phyloP scores from a whole-genome alignment of 2,797 vertebrate genomes.

The Trachops cirrhosus region DNA sequence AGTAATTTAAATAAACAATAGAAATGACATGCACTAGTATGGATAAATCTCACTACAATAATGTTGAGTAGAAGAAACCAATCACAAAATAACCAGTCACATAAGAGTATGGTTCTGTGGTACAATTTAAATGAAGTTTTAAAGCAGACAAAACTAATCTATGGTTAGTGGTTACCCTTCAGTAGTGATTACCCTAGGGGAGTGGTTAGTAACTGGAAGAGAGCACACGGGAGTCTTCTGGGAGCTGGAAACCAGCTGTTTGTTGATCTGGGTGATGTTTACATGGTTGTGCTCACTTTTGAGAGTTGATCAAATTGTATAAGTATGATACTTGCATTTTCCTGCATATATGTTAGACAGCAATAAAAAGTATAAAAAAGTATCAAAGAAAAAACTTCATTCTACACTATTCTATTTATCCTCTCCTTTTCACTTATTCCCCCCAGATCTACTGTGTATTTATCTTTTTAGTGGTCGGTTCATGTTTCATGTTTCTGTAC shows the following conservation, averaged over 20 bases:
- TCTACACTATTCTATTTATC: not conserved
- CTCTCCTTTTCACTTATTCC: not conserved
- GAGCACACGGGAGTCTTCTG: not conserved
- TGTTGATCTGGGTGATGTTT: not conserved
- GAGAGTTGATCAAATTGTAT: not conserved
- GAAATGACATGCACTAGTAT: not conserved
- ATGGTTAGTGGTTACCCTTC: not conserved
- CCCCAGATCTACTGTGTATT: not conserved
- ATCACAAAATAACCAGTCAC: not conserved
- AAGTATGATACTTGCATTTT: not conserved
- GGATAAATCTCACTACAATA: not conserved
- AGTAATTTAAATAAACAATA: conserved; percentile 6
- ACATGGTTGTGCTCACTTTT: not conserved
- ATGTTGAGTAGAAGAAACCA: not conserved
- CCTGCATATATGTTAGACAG: not conserved
- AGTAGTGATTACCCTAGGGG: not conserved
- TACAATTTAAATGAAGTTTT: conserved; percentile 13
- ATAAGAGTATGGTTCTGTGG: not conserved
- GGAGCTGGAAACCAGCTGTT: not conserved
- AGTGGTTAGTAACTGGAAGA: not conserved
- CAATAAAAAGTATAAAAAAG: not conserved
- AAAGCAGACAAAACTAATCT: not conserved
- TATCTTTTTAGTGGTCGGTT: not conserved
- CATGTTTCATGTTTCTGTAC: not conserved
- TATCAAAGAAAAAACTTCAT: not conserved